Base-by-base conservation (phyloP, 2,888 invertebrate species). In the Helicoverpa assulta region DNA sequence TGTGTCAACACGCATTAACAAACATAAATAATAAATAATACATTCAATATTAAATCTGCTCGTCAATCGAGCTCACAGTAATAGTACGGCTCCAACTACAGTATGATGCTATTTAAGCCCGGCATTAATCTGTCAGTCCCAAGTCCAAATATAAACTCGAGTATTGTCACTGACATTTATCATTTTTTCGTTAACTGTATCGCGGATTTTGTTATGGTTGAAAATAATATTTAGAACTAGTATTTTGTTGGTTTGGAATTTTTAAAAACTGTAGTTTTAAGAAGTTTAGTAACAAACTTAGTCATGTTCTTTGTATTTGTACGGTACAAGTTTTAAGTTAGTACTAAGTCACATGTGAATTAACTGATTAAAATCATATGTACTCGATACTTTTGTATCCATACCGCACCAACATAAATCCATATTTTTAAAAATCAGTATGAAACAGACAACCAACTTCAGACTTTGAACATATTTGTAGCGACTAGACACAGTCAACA, bases 101-200 rank as follows among this genome's bases (percentile, higher is more conserved):
- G 40, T 64, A 61, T 67, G 63, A 73, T 67, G 67, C 63, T 67
- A 58, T 81, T 74, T 78, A 68, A 70, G 70, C 76, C 74, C 58
- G 70, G 86, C 73, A 81, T 86, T 85, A 83, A 82, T 75, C 73
- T 85, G 78, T 81, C 85, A 83, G 73, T 68, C 73, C 74, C 65
- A 61, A 72, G 80, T 76, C 74, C 58, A 73, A 77, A 76, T 77
- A 81, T 82, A 74, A 82, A 77, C 77, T 78, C 58, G 63, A 76
- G 76, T 79, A 76, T 78, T 80, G 78, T 78, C 74, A 78, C 67
- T 66, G 81, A 75, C 79, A 29, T 67, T 70, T 73, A 72, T 79
- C 26, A 51, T 43, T 47, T 76, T 73, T 66, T 77, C 59, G 62
- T 71, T 62, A 19, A 62, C 21, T 50, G 58, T 68, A 69, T 76